Evolutionary conservation across 2,797 vertebrate genomes (phyloP), one percentile per base, ranked within the genome.

Genomic region (Syngnathus rostellatus): DNA sequence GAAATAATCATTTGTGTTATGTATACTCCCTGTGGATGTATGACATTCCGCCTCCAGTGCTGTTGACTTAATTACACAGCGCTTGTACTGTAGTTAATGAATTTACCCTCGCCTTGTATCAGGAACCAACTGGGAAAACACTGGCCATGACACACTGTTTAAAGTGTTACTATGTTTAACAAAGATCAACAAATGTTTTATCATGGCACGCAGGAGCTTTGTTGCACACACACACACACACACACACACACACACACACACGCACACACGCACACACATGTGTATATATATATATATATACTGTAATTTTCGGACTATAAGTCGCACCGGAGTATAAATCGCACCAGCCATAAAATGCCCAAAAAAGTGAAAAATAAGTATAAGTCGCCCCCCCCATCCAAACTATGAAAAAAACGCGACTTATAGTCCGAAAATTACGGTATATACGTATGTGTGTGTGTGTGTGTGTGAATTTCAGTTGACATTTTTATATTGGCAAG

Each of bases 61-160:
- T 79, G 70, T 58, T 19, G 79, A 87, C 84, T 77, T 86, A 86
- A 87, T 88, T 85, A 85, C 68, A 77, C 62, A 81, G 67, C 72
- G 76, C 77, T 86, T 82, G 72, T 83, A 76, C 75, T 77, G 76
- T 77, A 79, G 79, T 84, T 86, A 86, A 88, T 86, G 74, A 88
- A 87, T 87, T 85, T 82, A 83, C 54, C 78, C 80, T 87, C 76
- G 82, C 67, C 70, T 81, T 81, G 75, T 73, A 76, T 63, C 16
- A 48, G 68, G 68, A 77, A 83, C 80, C 72, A 21, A 59, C 62
- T 74, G 78, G 67, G 68, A 60, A 68, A 67, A 74, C 71, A 67
- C 62, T 75, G 77, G 73, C 71, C 71, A 75, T 78, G 82, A 85
- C 76, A 78, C 74, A 81, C 67, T 78, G 79, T 81, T 80, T 77